Evolutionary conservation across 2,113 vertebrate species (phyloP).

Genomic region (Albula goreensis): DNA sequence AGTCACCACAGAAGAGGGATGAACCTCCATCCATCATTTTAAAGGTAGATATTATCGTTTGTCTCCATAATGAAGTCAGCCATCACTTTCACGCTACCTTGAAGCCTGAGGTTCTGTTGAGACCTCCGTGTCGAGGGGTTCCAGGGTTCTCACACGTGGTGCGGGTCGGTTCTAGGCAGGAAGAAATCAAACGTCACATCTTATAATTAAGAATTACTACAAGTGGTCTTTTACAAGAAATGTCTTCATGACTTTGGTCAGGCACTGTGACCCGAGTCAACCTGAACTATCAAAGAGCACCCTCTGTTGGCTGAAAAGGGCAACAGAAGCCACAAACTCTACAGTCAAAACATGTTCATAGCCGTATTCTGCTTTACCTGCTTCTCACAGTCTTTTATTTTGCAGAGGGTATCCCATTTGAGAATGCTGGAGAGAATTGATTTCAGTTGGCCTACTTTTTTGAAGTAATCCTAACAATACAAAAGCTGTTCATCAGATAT

Average conservation of each 20-base stretch:
- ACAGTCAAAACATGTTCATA: background rate
- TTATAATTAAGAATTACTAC: background rate
- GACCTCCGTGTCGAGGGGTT: conserved; percentile 87
- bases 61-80: background rate
- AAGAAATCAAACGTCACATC: conserved; percentile 42
- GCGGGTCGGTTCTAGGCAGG: conserved; percentile 83
- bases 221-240: background rate
- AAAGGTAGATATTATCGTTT: no score
- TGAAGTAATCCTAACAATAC: background rate
- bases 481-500: background rate
- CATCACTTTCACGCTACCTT: conserved; percentile 72
- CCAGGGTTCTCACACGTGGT: conserved; percentile 95
- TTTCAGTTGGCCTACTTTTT: background rate
- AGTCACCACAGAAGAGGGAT: no score
- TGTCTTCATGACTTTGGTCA: background rate
- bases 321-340: background rate
- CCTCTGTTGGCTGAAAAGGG: background rate
- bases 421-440: background rate
- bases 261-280: background rate
- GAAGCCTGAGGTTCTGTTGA: conserved; percentile 93
- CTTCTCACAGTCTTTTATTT: background rate
- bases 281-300: background rate
- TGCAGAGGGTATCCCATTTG: background rate
- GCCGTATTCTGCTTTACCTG: background rate
- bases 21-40: no score